A percentile compares a stretch with the other conserved stretches of the same genome.
Evolutionary conservation across 2,888 invertebrate species (phyloP).

Genomic region (Labia minor): DNA sequence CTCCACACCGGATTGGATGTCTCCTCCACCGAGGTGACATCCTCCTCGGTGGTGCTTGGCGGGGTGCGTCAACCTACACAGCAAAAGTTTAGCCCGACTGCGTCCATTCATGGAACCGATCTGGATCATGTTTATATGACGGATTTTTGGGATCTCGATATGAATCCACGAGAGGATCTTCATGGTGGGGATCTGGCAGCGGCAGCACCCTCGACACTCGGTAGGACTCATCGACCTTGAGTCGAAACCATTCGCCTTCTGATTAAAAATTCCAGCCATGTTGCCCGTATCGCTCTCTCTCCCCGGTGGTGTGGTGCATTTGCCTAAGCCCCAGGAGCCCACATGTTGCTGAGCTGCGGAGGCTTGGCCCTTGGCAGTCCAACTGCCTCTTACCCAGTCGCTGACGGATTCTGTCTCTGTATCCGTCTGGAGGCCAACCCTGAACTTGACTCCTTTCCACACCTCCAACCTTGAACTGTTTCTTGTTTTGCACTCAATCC

Average conservation of each 20-base stretch:
- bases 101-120: neutral
- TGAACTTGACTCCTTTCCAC: constrained; percentile 4
- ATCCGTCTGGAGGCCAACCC: neutral
- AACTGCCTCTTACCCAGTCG: neutral
- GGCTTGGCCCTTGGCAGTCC: neutral
- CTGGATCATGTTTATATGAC: neutral
- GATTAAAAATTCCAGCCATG: too few species aligned
- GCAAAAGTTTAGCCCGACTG: neutral
- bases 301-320: neutral
- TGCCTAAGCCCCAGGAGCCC: neutral
- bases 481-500: too few species aligned
- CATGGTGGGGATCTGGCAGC: neutral
- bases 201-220: neutral
- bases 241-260: too few species aligned
- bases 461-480: neutral
- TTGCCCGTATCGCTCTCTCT: neutral
- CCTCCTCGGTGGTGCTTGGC: neutral
- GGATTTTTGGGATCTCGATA: neutral
- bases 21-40: neutral
- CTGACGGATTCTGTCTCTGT: neutral
- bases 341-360: neutral
- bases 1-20: neutral
- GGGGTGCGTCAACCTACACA: neutral
- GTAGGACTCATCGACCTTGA: too few species aligned
- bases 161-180: neutral